Conservation (phyloP, 2,113 vertebrate genomes). For the Eleginops maclovinus region DNA sequence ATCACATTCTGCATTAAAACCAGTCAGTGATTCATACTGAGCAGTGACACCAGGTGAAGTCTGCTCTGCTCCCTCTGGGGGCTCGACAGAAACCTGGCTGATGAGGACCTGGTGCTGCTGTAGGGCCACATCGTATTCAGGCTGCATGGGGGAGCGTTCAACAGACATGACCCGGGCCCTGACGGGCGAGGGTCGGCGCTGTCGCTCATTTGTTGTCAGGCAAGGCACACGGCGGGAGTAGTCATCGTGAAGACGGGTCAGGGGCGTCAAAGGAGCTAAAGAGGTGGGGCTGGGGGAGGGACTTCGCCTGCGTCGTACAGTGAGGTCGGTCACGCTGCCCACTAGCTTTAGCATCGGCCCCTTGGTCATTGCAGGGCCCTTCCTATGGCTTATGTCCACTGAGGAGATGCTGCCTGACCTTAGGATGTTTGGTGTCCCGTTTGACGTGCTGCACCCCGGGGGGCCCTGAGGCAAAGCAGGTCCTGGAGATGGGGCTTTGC, state of each 20-base stretch:
- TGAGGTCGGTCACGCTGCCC: conserved; percentile 88
- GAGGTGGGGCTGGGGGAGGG: conserved; percentile 62
- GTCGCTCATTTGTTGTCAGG: conserved; percentile 77
- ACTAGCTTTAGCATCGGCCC: conserved; percentile 89
- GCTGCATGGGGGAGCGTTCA: conserved; percentile 37
- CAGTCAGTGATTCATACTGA: conserved; percentile 12
- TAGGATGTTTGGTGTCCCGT: conserved; percentile 72
- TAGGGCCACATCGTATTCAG: conserved; percentile 4
- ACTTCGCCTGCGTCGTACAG: conserved; percentile 77
- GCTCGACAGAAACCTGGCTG: conserved; percentile 21
- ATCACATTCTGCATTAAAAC: conserved; percentile 18
- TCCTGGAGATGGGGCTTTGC: conserved; percentile 85
- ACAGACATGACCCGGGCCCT: conserved; percentile 52
- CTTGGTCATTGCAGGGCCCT: conserved; percentile 84
- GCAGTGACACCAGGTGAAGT: conserved; percentile 13
- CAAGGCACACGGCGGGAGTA: conserved; percentile 91
- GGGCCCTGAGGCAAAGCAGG: conserved; percentile 48
- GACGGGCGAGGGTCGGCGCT: conserved; percentile 72
- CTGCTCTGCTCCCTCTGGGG: conserved; percentile 23
- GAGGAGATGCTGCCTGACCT: conserved; percentile 85
- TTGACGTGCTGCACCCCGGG: conserved; percentile 66
- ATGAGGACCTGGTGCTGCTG: conserved; percentile 42
- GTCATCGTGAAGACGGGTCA: conserved; percentile 91
- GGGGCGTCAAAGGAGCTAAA: conserved; percentile 61
- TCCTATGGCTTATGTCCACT: conserved; percentile 82